Percentiles rank a stretch among this genome's conserved stretches.
phyloP scores from a whole-genome alignment of 2,113 vertebrate species.

The Larimichthys polyactis region DNA sequence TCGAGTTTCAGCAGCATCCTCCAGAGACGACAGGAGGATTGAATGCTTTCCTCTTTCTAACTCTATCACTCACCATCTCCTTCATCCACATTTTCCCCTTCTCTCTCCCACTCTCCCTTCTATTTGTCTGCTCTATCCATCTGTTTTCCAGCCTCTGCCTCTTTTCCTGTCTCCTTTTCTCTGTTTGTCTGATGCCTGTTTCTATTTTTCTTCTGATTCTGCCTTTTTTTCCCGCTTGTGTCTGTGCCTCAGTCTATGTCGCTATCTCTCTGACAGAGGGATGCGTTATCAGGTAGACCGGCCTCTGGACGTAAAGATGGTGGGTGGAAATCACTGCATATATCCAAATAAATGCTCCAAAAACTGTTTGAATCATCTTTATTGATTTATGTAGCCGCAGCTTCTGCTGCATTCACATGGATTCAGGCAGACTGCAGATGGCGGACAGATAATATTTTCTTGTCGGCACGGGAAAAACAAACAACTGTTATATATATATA shows the following conservation, averaged over 20 bases:
- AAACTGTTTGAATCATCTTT: background rate
- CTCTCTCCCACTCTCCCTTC: constrained; percentile 4
- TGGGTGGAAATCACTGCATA: background rate
- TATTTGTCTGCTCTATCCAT: constrained; percentile 28
- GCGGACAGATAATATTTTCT: too few species aligned
- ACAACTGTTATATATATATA: too few species aligned
- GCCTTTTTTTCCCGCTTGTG: background rate
- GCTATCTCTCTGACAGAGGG: constrained; percentile 3
- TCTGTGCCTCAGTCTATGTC: background rate
- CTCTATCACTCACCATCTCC: too few species aligned
- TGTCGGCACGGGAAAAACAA: too few species aligned
- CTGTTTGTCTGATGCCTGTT: constrained; percentile 15
- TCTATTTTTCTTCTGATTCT: background rate
- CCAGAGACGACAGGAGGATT: constrained; percentile 50
- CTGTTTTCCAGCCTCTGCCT: background rate
- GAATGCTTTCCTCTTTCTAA: background rate
- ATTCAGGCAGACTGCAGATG: too few species aligned
- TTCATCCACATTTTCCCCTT: too few species aligned
- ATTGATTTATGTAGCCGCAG: constrained; percentile 2
- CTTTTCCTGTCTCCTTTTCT: background rate
- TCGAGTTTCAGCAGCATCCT: constrained; percentile 72
- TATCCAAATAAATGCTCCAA: background rate
- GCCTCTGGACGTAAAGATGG: background rate
- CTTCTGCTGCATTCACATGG: background rate
- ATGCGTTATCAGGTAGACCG: background rate